Evolutionary conservation across 2,797 vertebrate species (phyloP), one percentile per base, ranked within the genome.

Genomic region (Eupleurogrammus muticus): DNA sequence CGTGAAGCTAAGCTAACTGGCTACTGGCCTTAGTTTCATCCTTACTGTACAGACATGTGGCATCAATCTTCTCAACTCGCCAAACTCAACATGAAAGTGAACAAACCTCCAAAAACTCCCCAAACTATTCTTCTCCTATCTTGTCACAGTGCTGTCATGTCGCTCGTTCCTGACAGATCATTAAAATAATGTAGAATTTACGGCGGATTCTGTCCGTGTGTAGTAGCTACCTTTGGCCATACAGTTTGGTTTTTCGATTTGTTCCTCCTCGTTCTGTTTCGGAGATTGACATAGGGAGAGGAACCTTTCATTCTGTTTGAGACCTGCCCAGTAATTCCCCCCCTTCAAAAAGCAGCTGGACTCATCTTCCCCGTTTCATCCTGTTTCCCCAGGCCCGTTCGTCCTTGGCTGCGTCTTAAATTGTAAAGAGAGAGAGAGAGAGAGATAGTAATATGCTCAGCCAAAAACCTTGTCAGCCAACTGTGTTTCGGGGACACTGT

Each of bases 401-500:
- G 9, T 49, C 40, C 56, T 65, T 67, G 42, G 70, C 70, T 59
- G 20, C 52, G 60, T 59, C 54, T 81, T 54, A 65, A 75, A 66
- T 58, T 21, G 23, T 76, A 56, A 66, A 75, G 35, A 61, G 53
- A 54, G 35, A 75, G 53, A 54, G 35, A 75, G 21, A 53, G 38
- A 66, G 70, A 60, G 73, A 73, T 58, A 62, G 47, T 61, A 44
- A 67, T 63, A 36, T 52, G 53, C 51, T 63, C 1, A 23, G 57
- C 68, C 64, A 73, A 40, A 87, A 80, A 66, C 71, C 23, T 61
- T 78, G 84, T 78, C 69, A 62, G 24, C 84, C 82, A 77, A 76
- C 72, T 85, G 75, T 81, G 78, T 86, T 89, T 88, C 10, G 28
- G 77, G 83, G 84, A 55, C 85, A 73, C 70, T 3, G 11, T 69